A percentile compares a stretch with the other conserved stretches of the same genome.
phyloP scores from a whole-genome alignment of 1,140 invertebrate genomes.

The Drosophila athabasca region DNA sequence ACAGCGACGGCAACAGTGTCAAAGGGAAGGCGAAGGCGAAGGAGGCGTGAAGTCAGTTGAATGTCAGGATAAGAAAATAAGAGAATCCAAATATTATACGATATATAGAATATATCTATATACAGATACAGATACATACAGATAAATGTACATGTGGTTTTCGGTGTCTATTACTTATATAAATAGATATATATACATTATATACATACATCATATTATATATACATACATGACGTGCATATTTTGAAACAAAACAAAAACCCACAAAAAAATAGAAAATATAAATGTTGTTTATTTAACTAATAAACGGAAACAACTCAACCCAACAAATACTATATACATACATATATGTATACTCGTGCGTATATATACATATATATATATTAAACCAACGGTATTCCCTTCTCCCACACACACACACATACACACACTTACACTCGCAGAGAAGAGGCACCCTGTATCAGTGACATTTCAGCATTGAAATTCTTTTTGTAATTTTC shows the following conservation, averaged over 20 bases:
- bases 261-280: constrained; percentile 35
- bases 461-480: neutral
- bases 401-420: constrained; percentile 27
- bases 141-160: constrained; percentile 77
- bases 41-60: constrained; percentile 2
- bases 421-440: constrained; percentile 9
- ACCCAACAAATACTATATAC: constrained; percentile 27
- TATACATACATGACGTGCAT: constrained; percentile 62
- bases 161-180: constrained; percentile 77
- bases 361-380: constrained; percentile 17
- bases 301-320: constrained; percentile 55
- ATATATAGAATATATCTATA: constrained; percentile 60
- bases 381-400: constrained; percentile 49
- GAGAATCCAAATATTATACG: constrained; percentile 53
- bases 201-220: constrained; percentile 57
- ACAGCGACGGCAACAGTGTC: constrained; percentile 2
- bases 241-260: constrained; percentile 60
- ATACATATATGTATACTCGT: constrained; percentile 13
- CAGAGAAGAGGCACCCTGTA: constrained; percentile 10
- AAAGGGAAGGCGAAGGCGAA: neutral
- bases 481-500: no score
- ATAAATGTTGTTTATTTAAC: constrained; percentile 76
- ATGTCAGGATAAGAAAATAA: constrained; percentile 10
- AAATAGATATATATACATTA: constrained; percentile 62
- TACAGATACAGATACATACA: constrained; percentile 70